Evolutionary conservation across 2,888 invertebrate species (phyloP).

Genomic region (Sceliomorpha sp.): DNA sequence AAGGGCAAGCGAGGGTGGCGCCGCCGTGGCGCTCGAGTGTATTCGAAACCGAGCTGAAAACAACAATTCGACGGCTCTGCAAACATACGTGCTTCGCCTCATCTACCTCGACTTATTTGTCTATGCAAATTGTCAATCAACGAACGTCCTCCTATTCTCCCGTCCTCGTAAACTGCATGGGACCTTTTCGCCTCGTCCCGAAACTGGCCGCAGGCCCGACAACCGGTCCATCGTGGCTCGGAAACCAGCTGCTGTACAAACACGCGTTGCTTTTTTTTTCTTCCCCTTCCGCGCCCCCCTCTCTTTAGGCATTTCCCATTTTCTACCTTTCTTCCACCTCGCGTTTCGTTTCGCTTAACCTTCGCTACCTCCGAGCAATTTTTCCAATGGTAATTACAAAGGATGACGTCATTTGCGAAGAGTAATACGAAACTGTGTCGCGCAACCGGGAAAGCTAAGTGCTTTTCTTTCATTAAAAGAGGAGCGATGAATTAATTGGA

Average conservation of each 20-base stretch:
- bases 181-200: slow-evolving; percentile 34
- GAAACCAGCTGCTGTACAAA: slow-evolving; percentile 49
- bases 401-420: no score
- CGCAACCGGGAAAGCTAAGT: no score
- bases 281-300: no score
- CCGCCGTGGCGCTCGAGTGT: slow-evolving; percentile 45
- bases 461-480: no score
- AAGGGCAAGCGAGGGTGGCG: slow-evolving; percentile 33
- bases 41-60: slow-evolving; percentile 64
- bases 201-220: slow-evolving; percentile 26
- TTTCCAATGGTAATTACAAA: no score
- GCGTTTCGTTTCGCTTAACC: no score
- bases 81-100: slow-evolving; percentile 65
- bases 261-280: slow-evolving; percentile 17
- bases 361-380: no score
- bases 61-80: slow-evolving; percentile 67
- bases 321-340: no score
- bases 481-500: no score
- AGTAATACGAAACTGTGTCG: no score
- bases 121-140: slow-evolving; percentile 79
- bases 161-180: slow-evolving; percentile 35
- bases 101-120: slow-evolving; percentile 76
- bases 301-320: no score
- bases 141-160: slow-evolving; percentile 51
- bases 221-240: not conserved